Evolutionary conservation across 1,140 invertebrate species (phyloP).

Genomic region (Drosophila oshimai): DNA sequence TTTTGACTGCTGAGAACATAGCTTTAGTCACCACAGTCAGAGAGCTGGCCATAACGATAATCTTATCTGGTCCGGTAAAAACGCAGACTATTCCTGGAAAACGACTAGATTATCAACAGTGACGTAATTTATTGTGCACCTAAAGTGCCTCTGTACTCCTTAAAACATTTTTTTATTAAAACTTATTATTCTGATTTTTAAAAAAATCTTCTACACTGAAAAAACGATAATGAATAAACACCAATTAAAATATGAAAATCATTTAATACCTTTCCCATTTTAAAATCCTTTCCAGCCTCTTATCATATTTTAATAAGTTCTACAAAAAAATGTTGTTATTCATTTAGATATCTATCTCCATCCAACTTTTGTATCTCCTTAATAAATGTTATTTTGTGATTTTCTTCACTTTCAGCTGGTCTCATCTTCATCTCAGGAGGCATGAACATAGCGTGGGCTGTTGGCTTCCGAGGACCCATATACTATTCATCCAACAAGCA

Average conservation of each 20-base stretch:
- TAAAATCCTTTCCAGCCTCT: no score
- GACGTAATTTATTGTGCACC: not conserved
- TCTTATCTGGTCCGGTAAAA: constrained; percentile 10
- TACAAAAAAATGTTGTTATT: no score
- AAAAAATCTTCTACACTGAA: no score
- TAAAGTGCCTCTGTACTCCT: no score
- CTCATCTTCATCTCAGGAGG: constrained; percentile 64
- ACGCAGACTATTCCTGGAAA: not conserved
- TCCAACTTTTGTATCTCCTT: no score
- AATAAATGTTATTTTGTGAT: no score
- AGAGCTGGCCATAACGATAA: constrained; percentile 10
- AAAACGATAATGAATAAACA: no score
- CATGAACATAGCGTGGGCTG: constrained; percentile 67
- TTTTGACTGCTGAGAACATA: no score
- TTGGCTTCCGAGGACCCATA: constrained; percentile 26
- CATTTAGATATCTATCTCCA: no score
- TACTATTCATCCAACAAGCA: not conserved
- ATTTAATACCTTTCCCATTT: no score
- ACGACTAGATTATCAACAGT: not conserved
- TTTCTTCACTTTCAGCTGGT: constrained; percentile 14
- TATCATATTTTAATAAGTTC: no score
- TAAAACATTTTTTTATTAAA: not conserved
- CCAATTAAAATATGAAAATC: no score
- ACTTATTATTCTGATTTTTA: not conserved
- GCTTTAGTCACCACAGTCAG: constrained; percentile 4